Percentiles rank a stretch among this genome's conserved stretches.
Evolutionary conservation across 2,888 invertebrate species (phyloP).

Genomic region (Conops quadrifasciatus): DNA sequence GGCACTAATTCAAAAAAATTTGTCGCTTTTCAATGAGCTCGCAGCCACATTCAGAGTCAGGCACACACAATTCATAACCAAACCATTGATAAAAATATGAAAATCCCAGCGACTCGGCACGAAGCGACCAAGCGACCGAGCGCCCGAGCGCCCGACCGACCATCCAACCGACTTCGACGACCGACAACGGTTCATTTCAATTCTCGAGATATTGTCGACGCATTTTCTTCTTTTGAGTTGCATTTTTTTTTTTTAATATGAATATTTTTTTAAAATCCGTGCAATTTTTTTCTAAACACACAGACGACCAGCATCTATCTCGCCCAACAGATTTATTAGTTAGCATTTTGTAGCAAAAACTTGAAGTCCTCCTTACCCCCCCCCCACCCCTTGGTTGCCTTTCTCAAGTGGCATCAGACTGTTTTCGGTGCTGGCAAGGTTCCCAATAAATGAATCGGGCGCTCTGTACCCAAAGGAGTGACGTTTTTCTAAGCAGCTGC

Average conservation of each 20-base stretch:
- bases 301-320: background rate
- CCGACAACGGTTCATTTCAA: background rate
- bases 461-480: background rate
- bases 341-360: conserved; percentile 5
- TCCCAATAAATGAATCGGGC: conserved; percentile 21
- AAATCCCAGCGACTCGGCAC: background rate
- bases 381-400: background rate
- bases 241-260: no score
- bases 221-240: background rate
- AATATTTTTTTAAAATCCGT: background rate
- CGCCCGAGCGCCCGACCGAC: no score
- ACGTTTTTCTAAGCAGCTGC: background rate
- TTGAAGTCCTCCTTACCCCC: background rate
- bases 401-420: background rate
- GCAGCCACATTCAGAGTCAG: background rate
- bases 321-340: conserved; percentile 28
- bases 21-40: conserved; percentile 16
- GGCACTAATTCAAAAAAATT: conserved; percentile 12
- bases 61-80: conserved; percentile 6
- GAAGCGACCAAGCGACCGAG: background rate
- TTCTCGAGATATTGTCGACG: conserved; percentile 3
- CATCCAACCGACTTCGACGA: no score
- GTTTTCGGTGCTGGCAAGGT: conserved; percentile 15
- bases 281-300: background rate
- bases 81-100: conserved; percentile 15